Evolutionary conservation across 2,888 invertebrate species (phyloP).

Genomic region (Drosophila fungiperda): DNA sequence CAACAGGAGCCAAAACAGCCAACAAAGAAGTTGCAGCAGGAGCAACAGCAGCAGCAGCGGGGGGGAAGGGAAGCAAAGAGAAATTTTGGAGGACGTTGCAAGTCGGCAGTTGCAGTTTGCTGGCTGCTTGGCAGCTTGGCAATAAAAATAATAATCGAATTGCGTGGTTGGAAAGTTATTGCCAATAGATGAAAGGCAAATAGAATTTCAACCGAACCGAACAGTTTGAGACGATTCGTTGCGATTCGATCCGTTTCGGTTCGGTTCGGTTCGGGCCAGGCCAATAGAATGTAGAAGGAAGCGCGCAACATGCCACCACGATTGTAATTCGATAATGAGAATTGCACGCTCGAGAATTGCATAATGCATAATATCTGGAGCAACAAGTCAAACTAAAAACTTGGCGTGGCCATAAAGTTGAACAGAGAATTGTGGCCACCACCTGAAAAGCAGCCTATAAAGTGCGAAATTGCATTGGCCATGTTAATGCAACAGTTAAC

Average conservation of each 20-base stretch:
- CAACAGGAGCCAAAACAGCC: slow-evolving; percentile 52
- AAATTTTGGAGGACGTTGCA: slow-evolving; percentile 15
- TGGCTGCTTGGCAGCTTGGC: slow-evolving; percentile 34
- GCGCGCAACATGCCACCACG: slow-evolving; percentile 18
- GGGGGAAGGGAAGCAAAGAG: not conserved
- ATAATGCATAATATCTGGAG: slow-evolving; percentile 62
- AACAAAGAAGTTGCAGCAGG: slow-evolving; percentile 36
- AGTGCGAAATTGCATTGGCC: slow-evolving; percentile 44
- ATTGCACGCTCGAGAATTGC: slow-evolving; percentile 38
- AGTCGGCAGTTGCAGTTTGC: slow-evolving; percentile 1
- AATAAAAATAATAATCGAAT: slow-evolving; percentile 76
- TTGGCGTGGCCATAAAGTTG: slow-evolving; percentile 11
- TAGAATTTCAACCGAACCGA: slow-evolving; percentile 36
- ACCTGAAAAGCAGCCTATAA: slow-evolving; percentile 23
- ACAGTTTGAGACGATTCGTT: no score
- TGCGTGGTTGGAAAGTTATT: slow-evolving; percentile 78
- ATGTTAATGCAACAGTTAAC: slow-evolving; percentile 38
- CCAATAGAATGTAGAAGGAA: slow-evolving; percentile 12
- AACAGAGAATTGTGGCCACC: slow-evolving; percentile 16
- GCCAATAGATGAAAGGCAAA: slow-evolving; percentile 72
- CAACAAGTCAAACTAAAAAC: slow-evolving; percentile 24
- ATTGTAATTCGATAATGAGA: slow-evolving; percentile 75
- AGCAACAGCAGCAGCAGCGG: slow-evolving; percentile 9
- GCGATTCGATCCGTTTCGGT: no score
- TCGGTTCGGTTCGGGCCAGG: slow-evolving; percentile 14